Base-by-base conservation (phyloP, 2,797 vertebrate species). In the Epinephelus coioides region DNA sequence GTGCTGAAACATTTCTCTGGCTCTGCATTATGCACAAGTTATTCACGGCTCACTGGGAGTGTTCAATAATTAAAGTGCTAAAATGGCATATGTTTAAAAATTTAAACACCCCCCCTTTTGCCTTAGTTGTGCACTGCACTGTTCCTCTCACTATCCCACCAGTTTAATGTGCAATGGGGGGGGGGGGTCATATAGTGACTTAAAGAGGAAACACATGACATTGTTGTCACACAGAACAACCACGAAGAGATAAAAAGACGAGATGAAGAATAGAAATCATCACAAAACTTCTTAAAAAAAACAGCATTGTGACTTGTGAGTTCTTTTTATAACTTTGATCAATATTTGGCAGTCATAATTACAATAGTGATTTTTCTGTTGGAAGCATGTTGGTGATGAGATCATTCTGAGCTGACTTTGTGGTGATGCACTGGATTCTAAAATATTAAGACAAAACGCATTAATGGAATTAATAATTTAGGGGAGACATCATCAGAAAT, bases 81-180 rank as follows among this genome's bases (percentile, higher is more conserved):
- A 95, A 95, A 94, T 93, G 92, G 91, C 89, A 91, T 90, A 86
- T 89, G 84, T 90, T 93, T 86, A 93, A 95, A 94, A 93, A 92
- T 94, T 92, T 79, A 93, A 93, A 88, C 72, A 70, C 1, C 25
- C 23, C 23, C 49, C 40, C 66, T 78, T 76, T 84, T 75, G 80
- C 85, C 13, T 67, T 84, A 86, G 69, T 81, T 69, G 74, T 78
- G 81, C 82, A 51, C 67, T 55, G 74, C 50, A 67, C 82, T 67
- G 69, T 78, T 87, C 34, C n/a, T 81, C 64, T 78, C 70, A 62
- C 80, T 73, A 25, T 64, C 69, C 69, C 3, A 71, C 47, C 43
- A 56, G 55, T 43, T 50, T 59, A 53, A 78, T 64, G 70, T 69
- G 84, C 54, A 53, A 8, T 65, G 38, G 15, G 65, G 49, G 49